Base-by-base conservation (phyloP, 2,888 invertebrate genomes). In the Orthosia incerta region DNA sequence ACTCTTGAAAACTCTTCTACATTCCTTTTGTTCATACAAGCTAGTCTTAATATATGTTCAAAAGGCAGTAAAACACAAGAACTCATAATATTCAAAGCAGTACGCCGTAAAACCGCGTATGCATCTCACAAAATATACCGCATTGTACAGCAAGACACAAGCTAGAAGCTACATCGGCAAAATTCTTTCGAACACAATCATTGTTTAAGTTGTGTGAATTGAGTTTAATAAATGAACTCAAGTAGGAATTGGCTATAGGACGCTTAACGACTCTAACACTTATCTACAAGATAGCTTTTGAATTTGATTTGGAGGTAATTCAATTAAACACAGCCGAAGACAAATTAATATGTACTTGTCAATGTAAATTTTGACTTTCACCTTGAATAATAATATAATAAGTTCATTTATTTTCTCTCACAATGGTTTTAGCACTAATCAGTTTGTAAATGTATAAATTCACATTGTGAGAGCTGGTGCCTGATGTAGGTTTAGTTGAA, bases 21-120 rank as follows among this genome's bases (percentile, higher is more conserved):
- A 23, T 57, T 51, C 7, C n/a, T 26, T 65, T n/a, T 63, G 20
- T 51, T 45, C 26, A 39, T 70, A 48, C 48, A 60, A 50, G 11
- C 20, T 53, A 18, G 53, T 48, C 18, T 69, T 59, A 3, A 53
- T 63, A 3, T 59, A 51, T 46, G 20, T 50, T 72, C 48, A 74
- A 59, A 74, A 16, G 26, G 9, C 45, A 69, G 50, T 74, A 80
- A 75, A 74, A 70, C 20, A 70, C 60, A 65, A 57, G 56, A 60
- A 51, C 56, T 76, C 70, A 62, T 79, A 76, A 76, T n/a, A 79
- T 79, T 70, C 81, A 65, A 80, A 79, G 61, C 51, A 56, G 64
- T 48, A 31, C 7, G n/a, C 65, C 79, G 80, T 79, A 79, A 76
- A 79, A 64, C 56, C 45, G 5, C 26, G 46, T 56, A 66, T 79